phyloP scores from a whole-genome alignment of 35 echinoderm and acorn worm genomes.

The Hemicentrotus pulcherrimus region DNA sequence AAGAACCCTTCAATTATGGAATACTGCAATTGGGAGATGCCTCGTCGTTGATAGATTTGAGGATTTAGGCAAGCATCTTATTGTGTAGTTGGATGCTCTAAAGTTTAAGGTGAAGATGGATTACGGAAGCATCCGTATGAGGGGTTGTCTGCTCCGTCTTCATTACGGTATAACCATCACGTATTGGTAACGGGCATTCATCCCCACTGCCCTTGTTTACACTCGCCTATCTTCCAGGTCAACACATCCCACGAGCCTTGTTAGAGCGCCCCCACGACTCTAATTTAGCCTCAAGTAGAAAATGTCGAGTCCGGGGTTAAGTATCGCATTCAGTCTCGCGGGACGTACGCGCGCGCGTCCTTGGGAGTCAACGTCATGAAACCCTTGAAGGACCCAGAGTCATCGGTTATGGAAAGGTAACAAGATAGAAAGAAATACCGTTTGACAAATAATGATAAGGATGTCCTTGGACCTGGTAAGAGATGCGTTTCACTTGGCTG shows the following conservation, averaged over 20 bases:
- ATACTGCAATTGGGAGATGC: background rate
- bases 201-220: background rate
- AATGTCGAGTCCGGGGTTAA: constrained; percentile 7
- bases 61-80: background rate
- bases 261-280: constrained; percentile 6
- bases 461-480: background rate
- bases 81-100: background rate
- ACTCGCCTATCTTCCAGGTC: background rate
- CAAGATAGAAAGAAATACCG: background rate
- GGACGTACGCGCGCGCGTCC: background rate
- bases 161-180: background rate
- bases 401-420: background rate
- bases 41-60: background rate
- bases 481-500: background rate
- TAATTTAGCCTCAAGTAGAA: background rate
- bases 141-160: background rate
- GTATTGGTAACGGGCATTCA: background rate
- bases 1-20: background rate
- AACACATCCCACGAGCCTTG: background rate
- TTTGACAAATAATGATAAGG: background rate
- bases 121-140: background rate
- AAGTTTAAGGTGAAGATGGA: constrained; percentile 3
- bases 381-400: background rate
- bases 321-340: background rate
- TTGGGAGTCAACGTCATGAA: background rate